phyloP scores from a whole-genome alignment of 2,797 vertebrate genomes.

The Sebastes matsubarae region DNA sequence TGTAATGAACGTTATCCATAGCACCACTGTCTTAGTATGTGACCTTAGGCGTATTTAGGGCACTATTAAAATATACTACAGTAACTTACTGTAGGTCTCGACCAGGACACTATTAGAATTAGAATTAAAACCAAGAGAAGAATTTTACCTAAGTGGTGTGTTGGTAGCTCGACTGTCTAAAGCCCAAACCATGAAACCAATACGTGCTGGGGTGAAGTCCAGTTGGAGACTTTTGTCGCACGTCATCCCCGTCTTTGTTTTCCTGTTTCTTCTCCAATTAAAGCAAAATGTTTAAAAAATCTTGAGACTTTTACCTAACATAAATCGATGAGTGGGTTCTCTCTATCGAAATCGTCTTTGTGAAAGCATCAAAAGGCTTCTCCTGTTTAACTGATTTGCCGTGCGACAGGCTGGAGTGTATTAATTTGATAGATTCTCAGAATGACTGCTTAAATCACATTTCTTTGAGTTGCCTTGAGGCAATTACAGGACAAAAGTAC shows the following conservation, averaged over 20 bases:
- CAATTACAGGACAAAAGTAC: constrained; percentile 41
- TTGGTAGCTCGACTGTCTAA: background rate
- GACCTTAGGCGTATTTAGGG: background rate
- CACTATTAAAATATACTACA: background rate
- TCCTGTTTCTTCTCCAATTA: background rate
- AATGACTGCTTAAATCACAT: constrained; percentile 38
- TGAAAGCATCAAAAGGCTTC: constrained; percentile 13
- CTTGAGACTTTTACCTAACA: background rate
- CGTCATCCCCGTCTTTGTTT: background rate
- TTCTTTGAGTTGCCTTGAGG: constrained; percentile 34
- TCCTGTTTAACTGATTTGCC: constrained; percentile 21
- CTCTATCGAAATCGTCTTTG: constrained; percentile 7
- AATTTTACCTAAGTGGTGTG: background rate
- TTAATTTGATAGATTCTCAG: constrained; percentile 53
- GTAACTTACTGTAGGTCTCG: background rate
- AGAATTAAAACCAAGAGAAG: background rate
- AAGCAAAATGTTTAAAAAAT: background rate
- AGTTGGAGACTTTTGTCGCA: background rate
- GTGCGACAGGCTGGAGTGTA: constrained; percentile 23
- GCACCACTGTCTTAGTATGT: background rate
- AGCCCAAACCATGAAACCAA: background rate
- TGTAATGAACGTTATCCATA: background rate
- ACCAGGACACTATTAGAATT: background rate
- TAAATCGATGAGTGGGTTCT: background rate
- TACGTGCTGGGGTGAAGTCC: background rate